Conservation (phyloP, 2,888 invertebrate genomes). For the Teinopalpus imperialis region DNA sequence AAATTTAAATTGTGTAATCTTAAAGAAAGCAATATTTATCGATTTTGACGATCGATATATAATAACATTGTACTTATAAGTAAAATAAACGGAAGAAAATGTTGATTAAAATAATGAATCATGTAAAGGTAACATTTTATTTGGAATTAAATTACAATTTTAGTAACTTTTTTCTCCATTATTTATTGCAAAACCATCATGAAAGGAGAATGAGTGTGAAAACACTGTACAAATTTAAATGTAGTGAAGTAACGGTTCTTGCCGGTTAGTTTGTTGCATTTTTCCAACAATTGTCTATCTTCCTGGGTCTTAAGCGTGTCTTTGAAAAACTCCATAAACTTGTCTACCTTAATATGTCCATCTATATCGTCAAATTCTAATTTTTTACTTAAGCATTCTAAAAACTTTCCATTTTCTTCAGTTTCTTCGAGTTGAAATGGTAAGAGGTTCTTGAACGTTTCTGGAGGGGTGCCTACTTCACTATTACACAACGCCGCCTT, state of each 20-base stretch:
- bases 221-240: conserved; percentile 5
- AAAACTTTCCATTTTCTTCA: conserved; percentile 17
- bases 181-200: not conserved
- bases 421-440: conserved; percentile 11
- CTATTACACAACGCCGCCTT: not conserved
- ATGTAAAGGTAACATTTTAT: too few species aligned
- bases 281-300: not conserved
- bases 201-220: not conserved
- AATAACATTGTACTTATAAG: too few species aligned
- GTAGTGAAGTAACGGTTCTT: conserved; percentile 1
- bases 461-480: not conserved
- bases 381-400: conserved; percentile 2
- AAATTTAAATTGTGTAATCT: too few species aligned
- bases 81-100: too few species aligned
- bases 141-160: too few species aligned
- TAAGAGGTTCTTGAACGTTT: not conserved
- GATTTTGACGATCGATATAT: too few species aligned
- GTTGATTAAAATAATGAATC: too few species aligned
- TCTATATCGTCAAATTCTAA: not conserved
- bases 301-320: not conserved
- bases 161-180: too few species aligned
- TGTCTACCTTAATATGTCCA: not conserved
- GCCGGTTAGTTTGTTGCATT: not conserved
- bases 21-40: too few species aligned
- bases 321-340: not conserved